Evolutionary conservation across 2,888 invertebrate genomes (phyloP).

Genomic region (Cetonia aurata): DNA sequence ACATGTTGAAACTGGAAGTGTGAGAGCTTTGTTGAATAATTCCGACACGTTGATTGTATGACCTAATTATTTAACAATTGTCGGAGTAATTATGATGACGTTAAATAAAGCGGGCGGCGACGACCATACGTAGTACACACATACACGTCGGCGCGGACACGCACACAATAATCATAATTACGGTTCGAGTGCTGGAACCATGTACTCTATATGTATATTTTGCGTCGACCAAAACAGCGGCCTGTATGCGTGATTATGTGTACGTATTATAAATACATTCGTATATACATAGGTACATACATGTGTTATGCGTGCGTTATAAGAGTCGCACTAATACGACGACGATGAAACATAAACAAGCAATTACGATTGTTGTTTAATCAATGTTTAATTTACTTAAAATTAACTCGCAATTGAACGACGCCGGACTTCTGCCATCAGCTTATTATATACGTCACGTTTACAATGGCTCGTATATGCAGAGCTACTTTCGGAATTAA

Average conservation of each 20-base stretch:
- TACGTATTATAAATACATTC: too few relatives aligned
- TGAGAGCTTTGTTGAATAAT: constrained; percentile 15
- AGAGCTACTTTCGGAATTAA: too few relatives aligned
- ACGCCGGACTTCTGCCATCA: not conserved
- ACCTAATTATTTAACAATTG: constrained; percentile 47
- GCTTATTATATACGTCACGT: too few relatives aligned
- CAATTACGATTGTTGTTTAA: constrained; percentile 44
- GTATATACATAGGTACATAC: too few relatives aligned
- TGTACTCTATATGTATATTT: not conserved
- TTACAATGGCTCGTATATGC: too few relatives aligned
- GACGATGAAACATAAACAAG: constrained; percentile 37
- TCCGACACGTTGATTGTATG: constrained; percentile 29
- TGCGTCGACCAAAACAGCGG: too few relatives aligned
- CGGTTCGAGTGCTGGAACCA: constrained; percentile 15
- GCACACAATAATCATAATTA: constrained; percentile 31
- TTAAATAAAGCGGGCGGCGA: constrained; percentile 23
- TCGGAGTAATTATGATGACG: constrained; percentile 32
- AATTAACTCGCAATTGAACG: constrained; percentile 40
- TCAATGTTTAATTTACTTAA: constrained; percentile 45
- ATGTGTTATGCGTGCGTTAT: not conserved
- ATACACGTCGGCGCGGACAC: not conserved
- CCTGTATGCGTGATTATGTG: too few relatives aligned
- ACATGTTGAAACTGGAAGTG: not conserved
- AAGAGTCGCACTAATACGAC: constrained; percentile 13
- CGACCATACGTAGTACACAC: too few relatives aligned